Percentiles rank a stretch among this genome's conserved stretches.
Evolutionary conservation across 2,797 vertebrate species (phyloP).

Genomic region (Rhinichthys osculus): DNA sequence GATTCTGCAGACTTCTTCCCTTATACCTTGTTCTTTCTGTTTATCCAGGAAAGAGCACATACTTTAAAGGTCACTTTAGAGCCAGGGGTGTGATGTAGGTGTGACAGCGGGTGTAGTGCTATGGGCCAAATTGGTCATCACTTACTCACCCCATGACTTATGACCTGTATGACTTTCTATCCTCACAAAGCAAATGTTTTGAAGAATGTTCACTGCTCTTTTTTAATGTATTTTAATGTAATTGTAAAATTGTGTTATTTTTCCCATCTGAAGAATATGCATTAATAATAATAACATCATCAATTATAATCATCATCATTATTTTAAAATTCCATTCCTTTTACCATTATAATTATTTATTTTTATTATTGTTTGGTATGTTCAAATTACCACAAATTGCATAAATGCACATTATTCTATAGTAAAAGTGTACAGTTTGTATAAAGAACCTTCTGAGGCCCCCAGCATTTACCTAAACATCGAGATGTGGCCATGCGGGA

Average conservation of each 20-base stretch:
- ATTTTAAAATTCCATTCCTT: background rate
- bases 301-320: background rate
- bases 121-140: background rate
- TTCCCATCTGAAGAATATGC: background rate
- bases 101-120: background rate
- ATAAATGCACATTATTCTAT: background rate
- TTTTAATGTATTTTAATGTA: background rate
- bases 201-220: background rate
- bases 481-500: background rate
- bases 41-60: background rate
- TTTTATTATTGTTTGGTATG: background rate
- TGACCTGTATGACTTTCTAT: constrained; percentile 4
- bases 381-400: background rate
- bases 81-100: constrained; percentile 10
- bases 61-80: constrained; percentile 16
- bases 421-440: background rate
- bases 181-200: background rate
- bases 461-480: background rate
- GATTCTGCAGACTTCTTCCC: background rate
- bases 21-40: background rate
- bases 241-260: background rate
- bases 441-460: background rate
- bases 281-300: background rate
- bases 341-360: background rate
- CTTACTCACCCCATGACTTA: constrained; percentile 5